Percentiles rank a stretch among this genome's conserved stretches.
Conservation (phyloP, 2,113 vertebrate species). For the Chaetodon trifascialis region DNA sequence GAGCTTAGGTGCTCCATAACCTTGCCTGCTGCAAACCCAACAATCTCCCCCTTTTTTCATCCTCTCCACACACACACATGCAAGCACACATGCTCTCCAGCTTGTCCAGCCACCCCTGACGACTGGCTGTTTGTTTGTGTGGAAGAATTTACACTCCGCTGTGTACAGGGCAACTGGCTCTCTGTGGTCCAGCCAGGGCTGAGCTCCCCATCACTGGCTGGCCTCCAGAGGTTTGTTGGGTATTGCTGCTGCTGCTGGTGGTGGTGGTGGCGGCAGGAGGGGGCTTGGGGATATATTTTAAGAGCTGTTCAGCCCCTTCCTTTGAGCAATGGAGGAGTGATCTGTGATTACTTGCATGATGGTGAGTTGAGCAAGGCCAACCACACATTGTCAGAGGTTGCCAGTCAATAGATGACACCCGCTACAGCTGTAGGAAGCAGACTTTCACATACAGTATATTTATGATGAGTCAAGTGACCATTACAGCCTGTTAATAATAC, state of each 20-base stretch:
- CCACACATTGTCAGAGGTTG: neutral
- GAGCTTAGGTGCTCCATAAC: constrained; percentile 43
- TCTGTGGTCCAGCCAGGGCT: constrained; percentile 23
- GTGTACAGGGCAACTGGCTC: constrained; percentile 53
- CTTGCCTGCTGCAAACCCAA: constrained; percentile 36
- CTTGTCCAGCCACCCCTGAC: constrained; percentile 58
- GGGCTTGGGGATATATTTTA: constrained; percentile 55
- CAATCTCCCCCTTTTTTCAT: constrained; percentile 33
- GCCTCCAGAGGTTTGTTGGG: constrained; percentile 59
- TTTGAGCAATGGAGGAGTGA: constrained; percentile 11
- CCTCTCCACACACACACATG: neutral
- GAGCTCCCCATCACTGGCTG: constrained; percentile 44
- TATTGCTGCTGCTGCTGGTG: constrained; percentile 41
- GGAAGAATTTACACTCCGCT: constrained; percentile 68
- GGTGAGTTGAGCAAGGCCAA: constrained; percentile 9
- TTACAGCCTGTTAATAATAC: neutral
- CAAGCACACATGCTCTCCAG: constrained; percentile 31
- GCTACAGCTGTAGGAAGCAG: neutral
- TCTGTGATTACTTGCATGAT: constrained; percentile 5
- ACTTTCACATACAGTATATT: neutral
- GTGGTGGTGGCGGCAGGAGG: neutral
- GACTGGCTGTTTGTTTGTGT: constrained; percentile 72
- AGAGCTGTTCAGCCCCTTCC: neutral
- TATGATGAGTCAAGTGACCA: neutral
- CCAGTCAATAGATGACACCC: constrained; percentile 9